These are phyloP conservation scores for Euwallacea fornicatus DNA, from an alignment of 1,140 invertebrate species.

Conservation along the genomic window DNA sequence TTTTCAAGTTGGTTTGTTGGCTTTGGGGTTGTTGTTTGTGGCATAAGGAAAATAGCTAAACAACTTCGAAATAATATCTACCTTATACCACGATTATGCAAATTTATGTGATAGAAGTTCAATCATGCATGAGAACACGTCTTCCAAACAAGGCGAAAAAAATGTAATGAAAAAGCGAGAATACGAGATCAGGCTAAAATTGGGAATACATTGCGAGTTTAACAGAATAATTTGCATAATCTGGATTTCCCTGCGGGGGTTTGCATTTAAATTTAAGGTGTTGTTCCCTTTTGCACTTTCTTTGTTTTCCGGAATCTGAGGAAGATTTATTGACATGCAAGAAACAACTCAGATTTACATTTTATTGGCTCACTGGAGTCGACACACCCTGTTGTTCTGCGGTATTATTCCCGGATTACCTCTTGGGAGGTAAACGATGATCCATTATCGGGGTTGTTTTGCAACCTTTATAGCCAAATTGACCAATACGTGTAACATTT, in stretches of 20 bases:
- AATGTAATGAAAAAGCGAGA: too few species aligned
- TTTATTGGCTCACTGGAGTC: constrained; percentile 1
- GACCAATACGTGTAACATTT: too few species aligned
- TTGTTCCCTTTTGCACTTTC: constrained; percentile 1
- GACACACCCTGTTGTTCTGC: constrained; percentile 3
- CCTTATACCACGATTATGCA: too few species aligned
- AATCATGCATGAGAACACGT: too few species aligned
- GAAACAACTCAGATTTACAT: constrained; percentile 1
- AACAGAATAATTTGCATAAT: constrained; percentile 14
- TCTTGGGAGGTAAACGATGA: background rate
- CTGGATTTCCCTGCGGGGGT: constrained; percentile 3
- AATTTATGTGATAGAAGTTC: too few species aligned
- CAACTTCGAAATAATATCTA: too few species aligned
- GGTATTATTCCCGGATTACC: constrained; percentile 1
- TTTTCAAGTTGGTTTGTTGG: constrained; percentile 20
- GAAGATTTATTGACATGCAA: constrained; percentile 4
- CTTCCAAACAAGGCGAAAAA: too few species aligned
- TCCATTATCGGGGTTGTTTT: background rate
- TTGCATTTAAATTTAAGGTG: constrained; percentile 3
- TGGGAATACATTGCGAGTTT: constrained; percentile 12
- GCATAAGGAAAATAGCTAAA: constrained; percentile 2
- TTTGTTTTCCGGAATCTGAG: constrained; percentile 1
- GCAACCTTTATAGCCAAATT: too few species aligned
- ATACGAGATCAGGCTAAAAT: background rate
- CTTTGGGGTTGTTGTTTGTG: constrained; percentile 2